These are phyloP conservation scores for Catamblyrhynchus diadema DNA, from an alignment of 2,797 vertebrate species.

Conservation along the genomic window DNA sequence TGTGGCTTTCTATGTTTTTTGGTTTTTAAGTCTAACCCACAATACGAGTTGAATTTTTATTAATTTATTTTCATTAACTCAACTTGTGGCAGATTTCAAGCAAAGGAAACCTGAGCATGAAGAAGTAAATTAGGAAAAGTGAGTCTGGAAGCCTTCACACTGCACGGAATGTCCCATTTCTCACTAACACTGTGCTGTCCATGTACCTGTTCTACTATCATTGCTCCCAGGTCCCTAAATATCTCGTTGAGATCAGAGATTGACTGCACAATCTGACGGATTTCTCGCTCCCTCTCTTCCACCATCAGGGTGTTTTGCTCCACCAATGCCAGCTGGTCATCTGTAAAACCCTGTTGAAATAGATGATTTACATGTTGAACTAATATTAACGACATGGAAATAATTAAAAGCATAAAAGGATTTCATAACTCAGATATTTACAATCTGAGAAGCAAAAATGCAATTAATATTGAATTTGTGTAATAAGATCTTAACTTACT, in stretches of 20 bases:
- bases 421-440: not conserved
- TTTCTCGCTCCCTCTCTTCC: slow-evolving; percentile 91
- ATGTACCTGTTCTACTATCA: slow-evolving; percentile 84
- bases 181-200: not conserved
- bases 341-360: slow-evolving; percentile 87
- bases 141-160: not conserved
- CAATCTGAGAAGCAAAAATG: not conserved
- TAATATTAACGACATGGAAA: not conserved
- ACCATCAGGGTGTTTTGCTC: slow-evolving; percentile 91
- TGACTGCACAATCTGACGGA: slow-evolving; percentile 93
- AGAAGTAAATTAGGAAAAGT: not conserved
- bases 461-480: not conserved
- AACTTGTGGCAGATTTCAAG: not conserved
- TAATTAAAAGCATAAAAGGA: not conserved
- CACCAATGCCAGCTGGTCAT: slow-evolving; percentile 90
- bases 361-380: not conserved
- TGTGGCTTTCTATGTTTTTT: not conserved
- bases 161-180: not conserved
- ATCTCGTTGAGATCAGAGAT: slow-evolving; percentile 97
- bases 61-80: not conserved
- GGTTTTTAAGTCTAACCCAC: not conserved
- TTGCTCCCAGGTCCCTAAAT: slow-evolving; percentile 91
- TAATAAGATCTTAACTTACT: slow-evolving; percentile 69
- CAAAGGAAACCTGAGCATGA: not conserved
- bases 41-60: not conserved